Percentiles rank a stretch among this genome's conserved stretches.
These are phyloP conservation scores for Heteromyza rotundicornis DNA, from an alignment of 2,888 invertebrate species.

Conservation along the genomic window DNA sequence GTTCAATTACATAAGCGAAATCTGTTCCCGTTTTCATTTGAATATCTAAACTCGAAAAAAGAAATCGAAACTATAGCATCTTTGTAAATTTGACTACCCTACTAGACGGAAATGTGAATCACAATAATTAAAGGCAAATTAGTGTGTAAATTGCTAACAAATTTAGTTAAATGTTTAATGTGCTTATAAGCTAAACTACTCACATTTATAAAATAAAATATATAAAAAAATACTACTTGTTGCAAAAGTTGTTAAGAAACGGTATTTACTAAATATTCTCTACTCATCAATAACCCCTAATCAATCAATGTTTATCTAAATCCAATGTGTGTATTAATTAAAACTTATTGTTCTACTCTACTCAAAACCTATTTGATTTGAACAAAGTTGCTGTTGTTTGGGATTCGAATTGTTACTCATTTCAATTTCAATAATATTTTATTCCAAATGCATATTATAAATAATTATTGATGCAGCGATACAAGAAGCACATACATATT, in stretches of 20 bases:
- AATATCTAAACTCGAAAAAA: too few relatives aligned
- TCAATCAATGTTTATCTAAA: not conserved
- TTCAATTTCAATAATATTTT: too few relatives aligned
- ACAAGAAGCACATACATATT: too few relatives aligned
- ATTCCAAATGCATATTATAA: too few relatives aligned
- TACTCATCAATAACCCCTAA: too few relatives aligned
- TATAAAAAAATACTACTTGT: slow-evolving; percentile 18
- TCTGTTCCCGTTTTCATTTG: too few relatives aligned
- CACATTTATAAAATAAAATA: too few relatives aligned
- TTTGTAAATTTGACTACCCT: slow-evolving; percentile 42
- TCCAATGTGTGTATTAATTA: slow-evolving; percentile 25
- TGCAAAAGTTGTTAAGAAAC: slow-evolving; percentile 16
- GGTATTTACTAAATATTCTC: not conserved
- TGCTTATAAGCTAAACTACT: too few relatives aligned
- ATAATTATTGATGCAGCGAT: too few relatives aligned
- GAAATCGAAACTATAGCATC: too few relatives aligned
- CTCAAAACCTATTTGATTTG: not conserved
- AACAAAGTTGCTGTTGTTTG: slow-evolving; percentile 42
- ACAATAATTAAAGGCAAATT: slow-evolving; percentile 40
- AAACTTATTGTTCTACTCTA: slow-evolving; percentile 16
- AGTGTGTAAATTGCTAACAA: slow-evolving; percentile 21
- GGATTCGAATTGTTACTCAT: too few relatives aligned
- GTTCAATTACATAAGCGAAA: too few relatives aligned
- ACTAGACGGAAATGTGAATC: slow-evolving; percentile 49
- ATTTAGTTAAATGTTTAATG: slow-evolving; percentile 12